Conservation (phyloP, 2,888 invertebrate genomes). For the Tetrapedia diversipes region DNA sequence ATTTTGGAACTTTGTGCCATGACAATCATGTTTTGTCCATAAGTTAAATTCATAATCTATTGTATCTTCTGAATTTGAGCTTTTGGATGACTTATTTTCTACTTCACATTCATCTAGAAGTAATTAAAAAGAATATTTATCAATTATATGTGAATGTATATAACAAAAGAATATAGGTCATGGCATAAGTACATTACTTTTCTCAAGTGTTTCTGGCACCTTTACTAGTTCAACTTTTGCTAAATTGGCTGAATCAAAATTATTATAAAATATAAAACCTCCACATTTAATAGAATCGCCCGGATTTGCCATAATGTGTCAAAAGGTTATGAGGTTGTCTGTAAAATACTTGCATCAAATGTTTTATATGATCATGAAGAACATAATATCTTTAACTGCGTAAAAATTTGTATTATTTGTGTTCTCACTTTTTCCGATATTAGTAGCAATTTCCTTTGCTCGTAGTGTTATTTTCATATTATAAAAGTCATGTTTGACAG, state of each 20-base stretch:
- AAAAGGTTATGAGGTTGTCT: constrained; percentile 44
- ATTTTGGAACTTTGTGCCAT: constrained; percentile 94
- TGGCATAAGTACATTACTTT: constrained; percentile 73
- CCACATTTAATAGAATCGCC: constrained; percentile 86
- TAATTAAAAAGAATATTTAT: neutral
- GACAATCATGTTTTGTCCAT: constrained; percentile 96
- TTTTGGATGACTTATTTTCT: constrained; percentile 70
- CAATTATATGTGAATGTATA: neutral
- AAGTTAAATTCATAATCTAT: constrained; percentile 90
- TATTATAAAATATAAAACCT: constrained; percentile 92
- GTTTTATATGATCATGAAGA: constrained; percentile 1
- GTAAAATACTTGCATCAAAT: constrained; percentile 36
- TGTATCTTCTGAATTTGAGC: constrained; percentile 81
- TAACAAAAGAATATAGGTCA: constrained; percentile 5
- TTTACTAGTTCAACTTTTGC: constrained; percentile 90
- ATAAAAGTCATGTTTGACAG: constrained; percentile 82
- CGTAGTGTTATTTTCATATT: constrained; percentile 79
- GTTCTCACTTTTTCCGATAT: constrained; percentile 44
- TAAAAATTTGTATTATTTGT: constrained; percentile 20
- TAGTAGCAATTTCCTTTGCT: constrained; percentile 37
- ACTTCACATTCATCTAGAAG: constrained; percentile 63
- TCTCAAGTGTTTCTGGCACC: constrained; percentile 70
- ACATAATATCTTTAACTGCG: constrained; percentile 16
- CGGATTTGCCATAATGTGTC: constrained; percentile 76
- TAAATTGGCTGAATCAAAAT: constrained; percentile 96